A percentile compares a stretch with the other conserved stretches of the same genome.
phyloP scores from a whole-genome alignment of 2,797 vertebrate species.

The Onychomys leucogaster region DNA sequence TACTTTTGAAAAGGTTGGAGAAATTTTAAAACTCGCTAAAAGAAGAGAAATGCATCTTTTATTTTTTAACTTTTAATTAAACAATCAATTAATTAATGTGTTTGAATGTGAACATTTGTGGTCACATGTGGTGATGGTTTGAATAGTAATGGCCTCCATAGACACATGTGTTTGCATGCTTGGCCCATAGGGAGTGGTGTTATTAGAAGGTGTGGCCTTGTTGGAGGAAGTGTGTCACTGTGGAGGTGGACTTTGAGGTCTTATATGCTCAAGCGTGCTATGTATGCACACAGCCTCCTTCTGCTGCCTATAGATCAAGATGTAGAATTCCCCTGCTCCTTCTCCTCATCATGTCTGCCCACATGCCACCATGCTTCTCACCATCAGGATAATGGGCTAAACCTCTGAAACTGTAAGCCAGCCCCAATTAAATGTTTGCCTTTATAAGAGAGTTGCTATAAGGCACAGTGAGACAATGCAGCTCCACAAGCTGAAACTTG shows the following conservation, averaged over 20 bases:
- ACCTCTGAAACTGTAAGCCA: no score
- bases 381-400: no score
- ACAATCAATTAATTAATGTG: neutral
- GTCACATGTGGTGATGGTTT: no score
- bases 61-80: neutral
- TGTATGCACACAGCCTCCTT: neutral
- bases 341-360: neutral
- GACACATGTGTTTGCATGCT: no score
- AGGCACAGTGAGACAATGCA: neutral
- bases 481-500: slow-evolving; percentile 88
- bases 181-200: no score
- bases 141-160: no score
- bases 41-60: neutral
- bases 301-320: neutral
- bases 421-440: no score
- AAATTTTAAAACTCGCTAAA: neutral
- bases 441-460: neutral
- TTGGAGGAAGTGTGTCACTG: neutral
- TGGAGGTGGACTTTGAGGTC: no score
- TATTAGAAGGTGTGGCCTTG: no score
- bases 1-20: neutral
- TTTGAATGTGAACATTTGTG: no score
- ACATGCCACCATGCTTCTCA: no score
- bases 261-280: neutral
- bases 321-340: neutral